Base-by-base conservation (phyloP, 2,888 invertebrate species). In the Diadromus collaris region DNA sequence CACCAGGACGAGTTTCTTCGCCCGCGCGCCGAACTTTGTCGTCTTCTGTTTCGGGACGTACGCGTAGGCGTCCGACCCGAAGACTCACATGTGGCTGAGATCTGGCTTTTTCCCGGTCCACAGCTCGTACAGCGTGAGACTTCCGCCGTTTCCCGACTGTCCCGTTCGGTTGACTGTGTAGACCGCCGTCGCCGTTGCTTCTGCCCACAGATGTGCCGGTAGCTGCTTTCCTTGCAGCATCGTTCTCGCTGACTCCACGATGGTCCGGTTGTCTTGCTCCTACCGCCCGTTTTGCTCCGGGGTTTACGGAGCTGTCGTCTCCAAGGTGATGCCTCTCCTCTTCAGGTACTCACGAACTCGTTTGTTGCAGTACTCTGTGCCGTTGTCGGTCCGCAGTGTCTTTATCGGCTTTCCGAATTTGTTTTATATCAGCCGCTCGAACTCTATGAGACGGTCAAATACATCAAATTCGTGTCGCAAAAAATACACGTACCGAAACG, bases 121-220 rank as follows among this genome's bases (percentile, higher is more conserved):
- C n/a, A 38, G 56, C 71, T 84, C 80, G 34, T 48, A 78, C 6
- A 83, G 81, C 2, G 82, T 78, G 38, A 74, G 77, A 6, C 60
- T 58, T 34, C 38, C 60, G 16, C 13, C 21, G 6, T 29, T 34
- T 34, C 76, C 80, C 6, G 78, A 64, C 24, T 76, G 74, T 10
- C 41, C 34, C n/a, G 85, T 80, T 38, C 83, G 58, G 72, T 85
- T 84, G 7, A 84, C 41, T 9, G 81, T 41, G 56, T 84, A 83
- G 2, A 74, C 82, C 0, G 81, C 83, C 7, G 82, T 83, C 46
- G 81, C 80, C 0, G 78, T 76, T 3, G 83, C 83, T 79, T 85
- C 83, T 9, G 83, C 83, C 83, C 84, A 84, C 7, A 85, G 63
- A 16, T 51, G 56, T 6, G 34, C 29, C 2, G 81, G 81, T 21